Base-by-base conservation (phyloP, 2,797 vertebrate species). In the Argya squamiceps region DNA sequence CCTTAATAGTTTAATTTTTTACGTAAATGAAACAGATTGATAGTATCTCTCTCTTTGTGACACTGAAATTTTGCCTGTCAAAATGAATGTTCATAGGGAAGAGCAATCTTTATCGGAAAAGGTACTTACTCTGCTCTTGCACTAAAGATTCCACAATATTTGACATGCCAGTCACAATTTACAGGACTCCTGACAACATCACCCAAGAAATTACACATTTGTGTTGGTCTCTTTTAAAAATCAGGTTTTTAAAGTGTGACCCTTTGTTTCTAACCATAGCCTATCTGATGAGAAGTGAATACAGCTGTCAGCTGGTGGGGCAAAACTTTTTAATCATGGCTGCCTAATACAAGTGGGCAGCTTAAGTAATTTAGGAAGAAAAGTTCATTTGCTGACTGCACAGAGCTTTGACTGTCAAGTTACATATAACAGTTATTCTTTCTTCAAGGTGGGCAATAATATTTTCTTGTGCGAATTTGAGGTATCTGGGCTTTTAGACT, bases 171-270 rank as follows among this genome's bases (percentile, higher is more conserved):
- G 30, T 92, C 93, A 90, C 76, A 91, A 94, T 86, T 81, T 93
- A 82, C 56, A 90, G 88, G 75, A 94, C 83, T 90, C 82, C 62
- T 97, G 91, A 93, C 62, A 96, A 84, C 60, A 87, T 90, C 62
- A 58, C 86, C 83, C 36, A 19, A 96, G 82, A 97, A 97, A 94
- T 92, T 78, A 94, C 70, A 93, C 41, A 69, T 88, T 96, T 93
- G 39, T 76, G 67, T 73, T 26, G 39, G 69, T 89, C 79, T 88
- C 90, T 75, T 89, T 90, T 62, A 97, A 79, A 96, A 97, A 88
- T 81, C 47, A 32, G 39, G 63, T 80, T 69, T 91, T 95, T 80
- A 59, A 93, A 88, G 43, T 50, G 29, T 27, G 82, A 80, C 88
- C 71, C 77, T 79, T 92, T 64, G 50, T 81, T 94, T 97, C 87